phyloP scores from a whole-genome alignment of 1,140 invertebrate genomes.

The Pissodes strobi region DNA sequence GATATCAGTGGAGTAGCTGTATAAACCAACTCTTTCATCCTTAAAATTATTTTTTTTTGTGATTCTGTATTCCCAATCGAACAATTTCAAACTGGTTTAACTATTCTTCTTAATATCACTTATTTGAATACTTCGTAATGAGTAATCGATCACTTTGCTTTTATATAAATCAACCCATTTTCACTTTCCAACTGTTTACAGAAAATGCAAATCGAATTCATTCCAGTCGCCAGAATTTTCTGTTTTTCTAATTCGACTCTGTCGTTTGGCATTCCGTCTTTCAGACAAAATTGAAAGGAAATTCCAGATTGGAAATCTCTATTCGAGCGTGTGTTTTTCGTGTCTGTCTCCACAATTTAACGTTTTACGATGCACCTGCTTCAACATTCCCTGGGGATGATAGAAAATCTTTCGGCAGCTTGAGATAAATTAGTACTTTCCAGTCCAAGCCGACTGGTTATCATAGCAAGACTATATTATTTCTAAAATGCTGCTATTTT shows the following conservation, averaged over 20 bases:
- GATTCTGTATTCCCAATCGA: too few relatives aligned
- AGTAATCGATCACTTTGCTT: too few relatives aligned
- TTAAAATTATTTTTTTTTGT: too few relatives aligned
- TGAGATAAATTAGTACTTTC: too few relatives aligned
- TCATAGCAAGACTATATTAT: not conserved
- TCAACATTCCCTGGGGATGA: not conserved
- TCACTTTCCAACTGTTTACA: too few relatives aligned
- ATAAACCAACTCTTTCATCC: too few relatives aligned
- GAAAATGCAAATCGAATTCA: conserved; percentile 9
- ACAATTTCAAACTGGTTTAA: too few relatives aligned
- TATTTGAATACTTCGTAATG: too few relatives aligned
- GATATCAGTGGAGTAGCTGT: too few relatives aligned
- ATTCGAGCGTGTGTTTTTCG: conserved; percentile 19
- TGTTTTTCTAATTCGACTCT: conserved; percentile 5
- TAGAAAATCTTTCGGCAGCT: not conserved
- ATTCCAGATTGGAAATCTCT: conserved; percentile 15
- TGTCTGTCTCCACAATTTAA: conserved; percentile 11
- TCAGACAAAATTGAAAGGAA: conserved; percentile 8
- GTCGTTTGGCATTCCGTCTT: not conserved
- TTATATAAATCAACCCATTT: too few relatives aligned
- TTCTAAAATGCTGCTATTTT: too few relatives aligned
- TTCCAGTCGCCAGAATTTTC: not conserved
- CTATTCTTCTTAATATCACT: too few relatives aligned
- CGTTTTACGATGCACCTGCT: conserved; percentile 17
- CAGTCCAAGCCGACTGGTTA: not conserved